A percentile compares a stretch with the other conserved stretches of the same genome.
phyloP scores from a whole-genome alignment of 2,888 invertebrate species.

The Andricus curvator region DNA sequence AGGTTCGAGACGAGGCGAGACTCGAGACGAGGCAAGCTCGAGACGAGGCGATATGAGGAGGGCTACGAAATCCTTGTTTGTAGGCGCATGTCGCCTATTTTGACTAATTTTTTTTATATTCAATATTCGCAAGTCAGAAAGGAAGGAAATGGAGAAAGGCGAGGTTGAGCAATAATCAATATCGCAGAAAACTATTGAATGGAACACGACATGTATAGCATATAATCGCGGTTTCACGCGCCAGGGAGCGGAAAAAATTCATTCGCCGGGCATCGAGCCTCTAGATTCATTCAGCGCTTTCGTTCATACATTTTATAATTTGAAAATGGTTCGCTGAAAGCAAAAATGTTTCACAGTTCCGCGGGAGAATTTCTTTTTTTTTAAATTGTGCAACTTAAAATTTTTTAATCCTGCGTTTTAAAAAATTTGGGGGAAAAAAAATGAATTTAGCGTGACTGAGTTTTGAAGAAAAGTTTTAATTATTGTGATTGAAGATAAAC shows the following conservation, averaged over 20 bases:
- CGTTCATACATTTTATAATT: slow-evolving; percentile 4
- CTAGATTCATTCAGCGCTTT: slow-evolving; percentile 19
- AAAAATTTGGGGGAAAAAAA: neutral
- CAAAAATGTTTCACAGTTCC: too few species aligned
- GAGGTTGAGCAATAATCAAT: slow-evolving; percentile 37
- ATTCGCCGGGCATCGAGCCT: neutral
- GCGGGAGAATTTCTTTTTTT: neutral
- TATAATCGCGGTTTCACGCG: slow-evolving; percentile 26
- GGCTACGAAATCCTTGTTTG: too few species aligned
- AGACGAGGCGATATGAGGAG: too few species aligned
- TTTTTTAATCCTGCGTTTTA: neutral
- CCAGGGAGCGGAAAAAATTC: slow-evolving; percentile 32
- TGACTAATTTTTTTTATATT: neutral
- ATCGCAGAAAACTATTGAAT: slow-evolving; percentile 32
- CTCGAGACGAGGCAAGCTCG: too few species aligned
- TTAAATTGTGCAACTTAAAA: neutral
- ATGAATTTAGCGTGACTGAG: neutral
- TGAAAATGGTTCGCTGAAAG: slow-evolving; percentile 14
- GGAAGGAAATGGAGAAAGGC: slow-evolving; percentile 19
- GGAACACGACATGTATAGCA: slow-evolving; percentile 27
- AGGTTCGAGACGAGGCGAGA: too few species aligned
- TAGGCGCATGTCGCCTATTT: too few species aligned
- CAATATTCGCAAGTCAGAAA: neutral
- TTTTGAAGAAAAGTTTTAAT: neutral
- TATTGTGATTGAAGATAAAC: neutral